A percentile compares a stretch with the other conserved stretches of the same genome.
phyloP scores from a whole-genome alignment of 2,113 vertebrate species.

The Galemys pyrenaicus region DNA sequence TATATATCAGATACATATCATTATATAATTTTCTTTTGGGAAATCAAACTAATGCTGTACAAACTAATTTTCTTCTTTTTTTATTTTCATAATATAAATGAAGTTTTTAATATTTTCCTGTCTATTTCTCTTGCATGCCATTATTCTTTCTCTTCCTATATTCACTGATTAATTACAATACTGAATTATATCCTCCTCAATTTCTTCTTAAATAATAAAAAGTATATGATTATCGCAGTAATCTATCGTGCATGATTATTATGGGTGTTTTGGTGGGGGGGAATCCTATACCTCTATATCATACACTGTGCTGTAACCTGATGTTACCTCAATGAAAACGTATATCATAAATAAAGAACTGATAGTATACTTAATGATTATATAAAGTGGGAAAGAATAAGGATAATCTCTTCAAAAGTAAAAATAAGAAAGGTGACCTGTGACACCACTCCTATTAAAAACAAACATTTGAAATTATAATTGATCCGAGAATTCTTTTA shows the following conservation, averaged over 20 bases:
- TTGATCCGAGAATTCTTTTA: slow-evolving; percentile 11
- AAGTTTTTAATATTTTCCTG: neutral
- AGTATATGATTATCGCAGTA: neutral
- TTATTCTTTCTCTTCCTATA: neutral
- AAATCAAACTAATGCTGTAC: neutral
- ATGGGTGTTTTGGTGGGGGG: too few relatives aligned
- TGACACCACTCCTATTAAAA: neutral
- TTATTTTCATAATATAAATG: neutral
- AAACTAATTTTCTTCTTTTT: neutral
- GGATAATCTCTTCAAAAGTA: neutral
- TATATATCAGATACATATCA: too few relatives aligned
- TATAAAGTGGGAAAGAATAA: neutral
- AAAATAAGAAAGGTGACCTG: neutral
- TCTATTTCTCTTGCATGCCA: neutral
- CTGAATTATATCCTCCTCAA: neutral
- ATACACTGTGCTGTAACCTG: too few relatives aligned
- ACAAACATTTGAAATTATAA: neutral
- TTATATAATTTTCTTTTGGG: neutral
- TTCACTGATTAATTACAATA: neutral
- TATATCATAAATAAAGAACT: neutral
- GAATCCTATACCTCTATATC: too few relatives aligned
- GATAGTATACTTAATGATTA: neutral
- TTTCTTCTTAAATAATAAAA: slow-evolving; percentile 24
- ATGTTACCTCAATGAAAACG: too few relatives aligned
- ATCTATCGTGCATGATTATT: too few relatives aligned